Percentiles rank a stretch among this genome's conserved stretches.
Evolutionary conservation across 1,140 invertebrate genomes (phyloP).

Genomic region (Cyrtorhinus lividipennis): DNA sequence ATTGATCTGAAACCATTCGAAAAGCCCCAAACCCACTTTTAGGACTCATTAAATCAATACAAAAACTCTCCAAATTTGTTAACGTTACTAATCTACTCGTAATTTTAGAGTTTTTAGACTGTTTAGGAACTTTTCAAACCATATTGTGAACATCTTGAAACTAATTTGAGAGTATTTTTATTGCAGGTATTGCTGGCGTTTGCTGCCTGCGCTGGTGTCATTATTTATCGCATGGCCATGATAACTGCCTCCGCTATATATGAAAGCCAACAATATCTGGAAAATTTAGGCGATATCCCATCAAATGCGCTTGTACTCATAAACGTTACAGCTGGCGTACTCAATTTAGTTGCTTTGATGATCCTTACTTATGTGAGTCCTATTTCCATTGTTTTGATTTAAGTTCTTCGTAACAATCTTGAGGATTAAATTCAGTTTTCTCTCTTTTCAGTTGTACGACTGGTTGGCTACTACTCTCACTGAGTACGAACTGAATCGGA

Average conservation of each 20-base stretch:
- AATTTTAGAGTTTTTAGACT: too few relatives aligned
- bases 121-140: too few relatives aligned
- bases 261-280: too few relatives aligned
- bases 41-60: too few relatives aligned
- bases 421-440: not conserved
- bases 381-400: not conserved
- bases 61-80: too few relatives aligned
- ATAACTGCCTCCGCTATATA: not conserved
- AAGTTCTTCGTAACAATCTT: not conserved
- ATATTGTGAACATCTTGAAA: too few relatives aligned
- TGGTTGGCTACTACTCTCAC: constrained; percentile 82
- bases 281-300: not conserved
- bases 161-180: too few relatives aligned
- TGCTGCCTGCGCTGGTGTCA: constrained; percentile 74
- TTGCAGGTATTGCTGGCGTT: constrained; percentile 57
- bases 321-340: constrained; percentile 65
- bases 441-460: constrained; percentile 58
- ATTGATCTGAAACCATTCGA: too few relatives aligned
- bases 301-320: constrained; percentile 60
- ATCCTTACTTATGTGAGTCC: constrained; percentile 66
- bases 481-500: constrained; percentile 83
- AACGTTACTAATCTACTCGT: too few relatives aligned
- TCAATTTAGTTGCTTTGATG: constrained; percentile 76
- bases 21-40: too few relatives aligned
- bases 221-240: constrained; percentile 81